Percentiles rank a stretch among this genome's conserved stretches.
phyloP scores from a whole-genome alignment of 2,113 vertebrate species.

The Noturus placidus region DNA sequence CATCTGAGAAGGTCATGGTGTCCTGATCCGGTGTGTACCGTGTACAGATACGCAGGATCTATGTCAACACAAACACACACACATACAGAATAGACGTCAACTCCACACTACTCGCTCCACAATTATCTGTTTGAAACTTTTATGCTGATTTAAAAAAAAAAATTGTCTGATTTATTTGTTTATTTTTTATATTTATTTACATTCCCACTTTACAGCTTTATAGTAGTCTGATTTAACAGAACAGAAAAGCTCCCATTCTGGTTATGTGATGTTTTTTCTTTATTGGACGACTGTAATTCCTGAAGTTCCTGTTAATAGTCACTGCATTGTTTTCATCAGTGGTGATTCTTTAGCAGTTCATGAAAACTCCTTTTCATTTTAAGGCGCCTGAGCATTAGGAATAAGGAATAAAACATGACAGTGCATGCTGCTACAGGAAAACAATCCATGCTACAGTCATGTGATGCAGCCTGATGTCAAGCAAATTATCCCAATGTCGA shows the following conservation, averaged over 20 bases:
- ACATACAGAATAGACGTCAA: not conserved
- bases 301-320: not conserved
- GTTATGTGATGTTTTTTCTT: not conserved
- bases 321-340: not conserved
- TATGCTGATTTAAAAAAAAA: not conserved
- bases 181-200: not conserved
- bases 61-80: slow-evolving; percentile 28
- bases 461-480: not conserved
- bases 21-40: slow-evolving; percentile 97
- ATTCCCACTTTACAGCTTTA: not conserved
- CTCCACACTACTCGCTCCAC: not conserved
- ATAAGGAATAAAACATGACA: not conserved
- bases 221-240: not conserved
- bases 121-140: not conserved
- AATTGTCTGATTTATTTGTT: not conserved
- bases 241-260: not conserved
- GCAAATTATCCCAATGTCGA: not conserved
- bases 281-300: not conserved
- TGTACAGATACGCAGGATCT: slow-evolving; percentile 98
- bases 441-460: not conserved
- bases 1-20: slow-evolving; percentile 99
- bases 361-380: not conserved
- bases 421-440: not conserved
- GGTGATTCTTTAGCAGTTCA: not conserved
- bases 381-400: not conserved